phyloP scores from a whole-genome alignment of 2,113 vertebrate genomes.

The Chionis minor region DNA sequence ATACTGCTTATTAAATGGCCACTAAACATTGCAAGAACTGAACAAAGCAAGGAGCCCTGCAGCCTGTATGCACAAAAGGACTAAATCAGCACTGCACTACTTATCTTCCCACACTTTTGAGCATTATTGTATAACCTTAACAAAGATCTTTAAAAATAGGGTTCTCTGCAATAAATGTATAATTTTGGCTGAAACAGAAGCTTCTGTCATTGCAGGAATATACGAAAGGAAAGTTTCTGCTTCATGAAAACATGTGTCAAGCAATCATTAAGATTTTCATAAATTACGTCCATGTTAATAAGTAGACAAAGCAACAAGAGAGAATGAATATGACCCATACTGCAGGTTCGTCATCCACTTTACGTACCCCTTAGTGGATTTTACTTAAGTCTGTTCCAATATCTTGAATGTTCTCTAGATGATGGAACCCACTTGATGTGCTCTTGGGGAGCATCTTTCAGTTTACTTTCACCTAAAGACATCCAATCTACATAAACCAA shows the following conservation, averaged over 20 bases:
- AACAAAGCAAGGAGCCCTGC: background rate
- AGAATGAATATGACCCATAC: background rate
- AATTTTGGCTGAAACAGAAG: background rate
- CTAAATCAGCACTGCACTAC: background rate
- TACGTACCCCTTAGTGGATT: background rate
- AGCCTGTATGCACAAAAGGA: background rate
- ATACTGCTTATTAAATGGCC: background rate
- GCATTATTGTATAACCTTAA: background rate
- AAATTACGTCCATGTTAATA: background rate
- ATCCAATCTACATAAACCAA: background rate
- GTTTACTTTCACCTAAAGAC: background rate
- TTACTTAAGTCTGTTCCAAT: background rate
- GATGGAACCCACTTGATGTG: background rate
- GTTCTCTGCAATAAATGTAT: background rate
- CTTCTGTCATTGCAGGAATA: background rate
- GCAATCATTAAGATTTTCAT: background rate
- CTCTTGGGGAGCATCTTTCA: background rate
- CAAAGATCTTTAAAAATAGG: background rate
- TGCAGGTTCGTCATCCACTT: background rate
- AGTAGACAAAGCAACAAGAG: background rate
- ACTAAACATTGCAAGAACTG: background rate
- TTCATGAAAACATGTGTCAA: background rate
- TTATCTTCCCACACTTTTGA: background rate
- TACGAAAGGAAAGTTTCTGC: background rate
- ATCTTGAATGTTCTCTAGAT: background rate